Evolutionary conservation across 2,888 invertebrate species (phyloP).

Genomic region (Leucophenga montana): DNA sequence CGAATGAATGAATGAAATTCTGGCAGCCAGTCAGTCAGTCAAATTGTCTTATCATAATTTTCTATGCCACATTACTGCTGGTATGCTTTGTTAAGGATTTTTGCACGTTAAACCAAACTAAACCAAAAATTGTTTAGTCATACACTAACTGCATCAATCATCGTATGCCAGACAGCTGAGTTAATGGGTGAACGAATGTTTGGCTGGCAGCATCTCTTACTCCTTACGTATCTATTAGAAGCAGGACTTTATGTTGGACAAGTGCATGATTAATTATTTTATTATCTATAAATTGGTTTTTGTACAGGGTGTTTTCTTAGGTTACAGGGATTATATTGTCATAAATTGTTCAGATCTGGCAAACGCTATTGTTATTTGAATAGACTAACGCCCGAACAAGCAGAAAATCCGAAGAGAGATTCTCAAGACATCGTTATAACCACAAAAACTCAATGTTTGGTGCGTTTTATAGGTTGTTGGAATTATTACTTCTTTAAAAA

Average conservation of each 20-base stretch:
- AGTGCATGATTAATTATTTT: slow-evolving; percentile 66
- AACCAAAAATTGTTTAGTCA: slow-evolving; percentile 58
- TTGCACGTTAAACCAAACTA: slow-evolving; percentile 48
- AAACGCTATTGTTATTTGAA: too few relatives aligned
- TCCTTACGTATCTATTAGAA: slow-evolving; percentile 44
- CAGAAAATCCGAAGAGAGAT: too few relatives aligned
- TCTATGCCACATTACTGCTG: slow-evolving; percentile 2
- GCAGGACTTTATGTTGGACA: slow-evolving; percentile 52
- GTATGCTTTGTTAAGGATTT: slow-evolving; percentile 44
- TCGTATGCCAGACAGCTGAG: slow-evolving; percentile 48
- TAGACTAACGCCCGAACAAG: too few relatives aligned
- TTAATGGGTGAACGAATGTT: slow-evolving; percentile 59
- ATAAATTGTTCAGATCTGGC: too few relatives aligned
- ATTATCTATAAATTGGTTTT: slow-evolving; percentile 64
- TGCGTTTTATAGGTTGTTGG: too few relatives aligned
- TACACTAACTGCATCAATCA: slow-evolving; percentile 56
- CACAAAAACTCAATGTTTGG: too few relatives aligned
- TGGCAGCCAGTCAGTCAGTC: slow-evolving; percentile 32
- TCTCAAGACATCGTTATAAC: too few relatives aligned
- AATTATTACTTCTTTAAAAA: too few relatives aligned
- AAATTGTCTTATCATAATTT: slow-evolving; percentile 67
- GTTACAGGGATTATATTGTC: too few relatives aligned
- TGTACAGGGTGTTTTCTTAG: slow-evolving; percentile 20
- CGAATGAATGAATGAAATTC: not conserved
- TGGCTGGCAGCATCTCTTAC: slow-evolving; percentile 57